A percentile compares a stretch with the other conserved stretches of the same genome.
Evolutionary conservation across 2,797 vertebrate species (phyloP).

Genomic region (Galaxias olidus): DNA sequence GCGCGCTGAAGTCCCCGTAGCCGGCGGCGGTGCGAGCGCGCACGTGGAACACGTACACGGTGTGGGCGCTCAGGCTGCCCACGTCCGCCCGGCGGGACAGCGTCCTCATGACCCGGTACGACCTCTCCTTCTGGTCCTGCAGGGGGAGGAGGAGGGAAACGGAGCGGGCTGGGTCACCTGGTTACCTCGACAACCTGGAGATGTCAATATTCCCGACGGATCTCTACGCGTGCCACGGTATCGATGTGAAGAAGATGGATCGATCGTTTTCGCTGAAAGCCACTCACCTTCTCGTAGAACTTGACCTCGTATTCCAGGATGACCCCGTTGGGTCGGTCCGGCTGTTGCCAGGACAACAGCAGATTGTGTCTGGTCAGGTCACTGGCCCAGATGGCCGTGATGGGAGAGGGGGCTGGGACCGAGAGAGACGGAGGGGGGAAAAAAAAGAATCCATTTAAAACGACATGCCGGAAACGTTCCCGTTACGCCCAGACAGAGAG

Average conservation of each 20-base stretch:
- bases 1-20: constrained; percentile 92
- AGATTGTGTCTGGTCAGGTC: constrained; percentile 94
- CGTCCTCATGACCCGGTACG: constrained; percentile 96
- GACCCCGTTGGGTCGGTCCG: constrained; percentile 94
- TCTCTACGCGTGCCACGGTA: no score
- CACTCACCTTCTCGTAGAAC: constrained; percentile 96
- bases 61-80: constrained; percentile 91
- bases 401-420: constrained; percentile 88
- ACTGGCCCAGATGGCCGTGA: constrained; percentile 89
- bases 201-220: no score
- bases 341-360: constrained; percentile 93
- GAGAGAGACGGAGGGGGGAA: constrained; percentile 22
- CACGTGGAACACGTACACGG: constrained; percentile 96
- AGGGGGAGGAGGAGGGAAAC: constrained; percentile 12
- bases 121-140: constrained; percentile 97
- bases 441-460: no score
- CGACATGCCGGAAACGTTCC: no score
- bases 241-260: no score
- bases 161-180: constrained; percentile 11
- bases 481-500: no score
- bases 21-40: constrained; percentile 94
- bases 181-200: no score
- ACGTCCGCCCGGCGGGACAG: constrained; percentile 87
- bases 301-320: constrained; percentile 99
- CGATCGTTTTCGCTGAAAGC: constrained; percentile 26